Conservation (phyloP, 2,888 invertebrate genomes). For the Leptothorax acervorum region DNA sequence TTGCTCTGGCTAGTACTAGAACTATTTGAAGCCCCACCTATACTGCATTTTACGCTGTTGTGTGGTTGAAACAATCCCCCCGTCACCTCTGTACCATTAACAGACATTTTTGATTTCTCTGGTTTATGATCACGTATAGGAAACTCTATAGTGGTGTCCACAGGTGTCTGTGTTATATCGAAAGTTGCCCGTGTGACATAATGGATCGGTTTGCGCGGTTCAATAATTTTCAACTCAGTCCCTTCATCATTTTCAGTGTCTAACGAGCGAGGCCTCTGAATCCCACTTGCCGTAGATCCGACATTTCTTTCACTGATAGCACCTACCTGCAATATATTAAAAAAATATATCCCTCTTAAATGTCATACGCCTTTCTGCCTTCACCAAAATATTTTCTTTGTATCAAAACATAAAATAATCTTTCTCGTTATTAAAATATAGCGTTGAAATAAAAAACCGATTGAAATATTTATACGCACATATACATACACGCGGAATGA, state of each 20-base stretch:
- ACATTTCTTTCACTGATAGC: slow-evolving; percentile 80
- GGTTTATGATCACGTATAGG: slow-evolving; percentile 82
- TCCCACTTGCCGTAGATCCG: slow-evolving; percentile 77
- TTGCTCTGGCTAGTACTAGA: slow-evolving; percentile 78
- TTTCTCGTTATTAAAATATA: background rate
- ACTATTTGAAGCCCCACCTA: slow-evolving; percentile 77
- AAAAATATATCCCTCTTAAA: background rate
- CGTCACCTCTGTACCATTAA: slow-evolving; percentile 78
- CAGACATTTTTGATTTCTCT: slow-evolving; percentile 81
- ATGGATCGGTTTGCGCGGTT: slow-evolving; percentile 81
- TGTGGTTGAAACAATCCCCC: slow-evolving; percentile 79
- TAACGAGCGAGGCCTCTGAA: slow-evolving; percentile 79
- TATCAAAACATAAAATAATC: background rate
- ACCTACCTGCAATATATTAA: slow-evolving; percentile 73
- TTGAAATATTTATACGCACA: background rate
- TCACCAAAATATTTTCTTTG: background rate
- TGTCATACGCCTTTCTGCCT: background rate
- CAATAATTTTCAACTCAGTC: slow-evolving; percentile 85
- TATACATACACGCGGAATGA: background rate
- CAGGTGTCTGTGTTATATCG: slow-evolving; percentile 81
- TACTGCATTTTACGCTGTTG: slow-evolving; percentile 82
- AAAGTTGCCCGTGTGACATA: slow-evolving; percentile 82
- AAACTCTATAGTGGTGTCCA: slow-evolving; percentile 83
- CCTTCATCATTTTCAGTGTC: slow-evolving; percentile 83
- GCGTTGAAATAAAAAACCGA: background rate